Evolutionary conservation across 2,113 vertebrate genomes (phyloP), one percentile per base, ranked within the genome.

Genomic region (Aleadryas rufinucha): DNA sequence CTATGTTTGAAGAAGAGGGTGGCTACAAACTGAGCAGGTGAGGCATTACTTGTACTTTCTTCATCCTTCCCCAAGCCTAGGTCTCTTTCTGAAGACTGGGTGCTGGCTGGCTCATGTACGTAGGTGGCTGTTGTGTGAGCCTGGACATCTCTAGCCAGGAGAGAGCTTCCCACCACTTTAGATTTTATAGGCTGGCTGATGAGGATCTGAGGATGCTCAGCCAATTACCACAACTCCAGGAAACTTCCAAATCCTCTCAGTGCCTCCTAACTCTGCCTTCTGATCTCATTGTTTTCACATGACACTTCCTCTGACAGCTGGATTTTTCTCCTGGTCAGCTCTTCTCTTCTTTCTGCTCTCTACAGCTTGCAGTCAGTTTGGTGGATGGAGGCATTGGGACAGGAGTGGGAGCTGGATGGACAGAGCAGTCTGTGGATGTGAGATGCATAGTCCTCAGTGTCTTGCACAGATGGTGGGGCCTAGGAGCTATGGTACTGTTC

Each of bases 401-500:
- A 80, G 22, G 64, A 66, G 23, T 3, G 13, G 60, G 60, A 82
- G 27, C 1, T 42, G 47, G 33, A 27, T 41, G 41, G 50, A 23
- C 37, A 69, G 54, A 81, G 22, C 15, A 49, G 24, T 11, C 42
- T 78, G 82, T 63, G 33, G 21, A 19, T 17, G 28, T 41, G 63
- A 81, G 54, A 60, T 33, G 30, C 28, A 28, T 2, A 44, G 41
- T 13, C 28, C 35, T 61, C 50, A 57, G 45, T 18, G 20, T 57
- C 53, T 66, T 31, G 14, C 47, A 37, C 31, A 39, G 31, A 31
- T 27, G 9, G 31, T 56, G 42, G 16, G 21, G 28, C 4, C 35
- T 54, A 6, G 16, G 64, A 53, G 6, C 35, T 54, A 33, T 0
- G 1, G 12, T 35, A 30, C 23, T 2, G 1, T 8, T 42, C 33